A percentile compares a stretch with the other conserved stretches of the same genome.
phyloP scores from a whole-genome alignment of 2,113 vertebrate genomes.

The Hemiscyllium ocellatum region DNA sequence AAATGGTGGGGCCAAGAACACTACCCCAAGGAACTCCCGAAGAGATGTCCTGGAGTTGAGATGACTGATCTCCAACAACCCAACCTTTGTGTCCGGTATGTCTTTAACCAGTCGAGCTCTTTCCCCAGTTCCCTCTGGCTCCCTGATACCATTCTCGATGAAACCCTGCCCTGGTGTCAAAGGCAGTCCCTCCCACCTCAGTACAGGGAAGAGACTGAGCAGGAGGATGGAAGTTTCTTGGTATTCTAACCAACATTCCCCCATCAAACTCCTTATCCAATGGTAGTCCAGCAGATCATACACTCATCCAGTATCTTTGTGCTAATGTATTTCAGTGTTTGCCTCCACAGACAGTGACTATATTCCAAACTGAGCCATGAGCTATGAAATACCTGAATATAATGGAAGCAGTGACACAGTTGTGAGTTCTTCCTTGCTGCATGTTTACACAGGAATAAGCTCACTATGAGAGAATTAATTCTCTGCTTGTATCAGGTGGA shows the following conservation, averaged over 20 bases:
- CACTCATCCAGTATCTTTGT: background rate
- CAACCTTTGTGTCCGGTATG: background rate
- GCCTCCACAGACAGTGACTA: background rate
- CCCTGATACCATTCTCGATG: background rate
- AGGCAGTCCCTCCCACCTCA: background rate
- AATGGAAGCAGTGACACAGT: background rate
- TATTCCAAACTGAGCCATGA: background rate
- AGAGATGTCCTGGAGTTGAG: background rate
- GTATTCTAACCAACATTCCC: background rate
- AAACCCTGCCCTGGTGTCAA: background rate
- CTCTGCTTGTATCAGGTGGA: background rate
- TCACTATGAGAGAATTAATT: background rate
- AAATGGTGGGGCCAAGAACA: background rate
- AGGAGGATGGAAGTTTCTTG: background rate
- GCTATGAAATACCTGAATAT: background rate
- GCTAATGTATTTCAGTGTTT: background rate
- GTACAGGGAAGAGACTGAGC: background rate
- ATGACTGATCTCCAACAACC: background rate
- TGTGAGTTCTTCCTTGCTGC: background rate
- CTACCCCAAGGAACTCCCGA: background rate
- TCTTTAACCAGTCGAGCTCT: background rate
- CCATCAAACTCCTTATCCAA: background rate
- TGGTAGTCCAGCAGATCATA: background rate
- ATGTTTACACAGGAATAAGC: background rate
- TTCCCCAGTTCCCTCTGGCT: background rate